Evolutionary conservation across 2,113 vertebrate genomes (phyloP).

Genomic region (Phrynosoma platyrhinos): DNA sequence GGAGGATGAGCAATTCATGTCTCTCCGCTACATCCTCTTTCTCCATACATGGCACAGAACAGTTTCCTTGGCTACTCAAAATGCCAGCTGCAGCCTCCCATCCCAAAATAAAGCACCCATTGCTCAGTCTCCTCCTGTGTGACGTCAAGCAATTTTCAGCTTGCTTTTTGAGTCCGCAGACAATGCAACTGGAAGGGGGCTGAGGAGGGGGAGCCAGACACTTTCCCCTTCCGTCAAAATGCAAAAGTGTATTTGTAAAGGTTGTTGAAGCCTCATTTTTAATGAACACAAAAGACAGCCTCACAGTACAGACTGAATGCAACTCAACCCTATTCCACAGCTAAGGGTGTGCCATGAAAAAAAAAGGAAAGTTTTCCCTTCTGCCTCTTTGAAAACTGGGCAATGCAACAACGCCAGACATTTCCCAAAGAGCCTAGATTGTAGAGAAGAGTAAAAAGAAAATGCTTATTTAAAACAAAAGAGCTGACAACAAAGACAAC

Average conservation of each 20-base stretch:
- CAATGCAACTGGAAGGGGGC: too few species aligned
- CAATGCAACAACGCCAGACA: not conserved
- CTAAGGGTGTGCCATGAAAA: not conserved
- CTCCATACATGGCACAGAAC: not conserved
- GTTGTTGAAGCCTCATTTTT: not conserved
- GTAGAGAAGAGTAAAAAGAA: not conserved
- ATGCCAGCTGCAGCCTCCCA: not conserved
- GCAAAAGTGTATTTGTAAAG: not conserved
- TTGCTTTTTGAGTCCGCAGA: not conserved
- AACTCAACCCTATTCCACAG: not conserved
- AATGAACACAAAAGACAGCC: not conserved
- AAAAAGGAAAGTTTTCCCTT: not conserved
- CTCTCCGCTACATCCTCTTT: too few species aligned
- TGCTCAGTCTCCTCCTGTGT: not conserved
- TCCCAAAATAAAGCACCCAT: constrained; percentile 1
- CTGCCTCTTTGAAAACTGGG: not conserved
- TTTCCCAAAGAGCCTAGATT: not conserved
- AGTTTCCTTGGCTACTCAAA: not conserved
- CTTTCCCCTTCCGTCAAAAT: not conserved
- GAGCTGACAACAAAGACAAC: not conserved
- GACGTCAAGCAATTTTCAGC: not conserved
- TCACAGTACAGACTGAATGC: not conserved
- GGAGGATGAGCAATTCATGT: not conserved
- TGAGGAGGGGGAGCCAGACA: not conserved
- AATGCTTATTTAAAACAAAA: not conserved